Percentiles rank a stretch among this genome's conserved stretches.
phyloP scores from a whole-genome alignment of 2,113 vertebrate species.

The Tragelaphus strepsiceros region DNA sequence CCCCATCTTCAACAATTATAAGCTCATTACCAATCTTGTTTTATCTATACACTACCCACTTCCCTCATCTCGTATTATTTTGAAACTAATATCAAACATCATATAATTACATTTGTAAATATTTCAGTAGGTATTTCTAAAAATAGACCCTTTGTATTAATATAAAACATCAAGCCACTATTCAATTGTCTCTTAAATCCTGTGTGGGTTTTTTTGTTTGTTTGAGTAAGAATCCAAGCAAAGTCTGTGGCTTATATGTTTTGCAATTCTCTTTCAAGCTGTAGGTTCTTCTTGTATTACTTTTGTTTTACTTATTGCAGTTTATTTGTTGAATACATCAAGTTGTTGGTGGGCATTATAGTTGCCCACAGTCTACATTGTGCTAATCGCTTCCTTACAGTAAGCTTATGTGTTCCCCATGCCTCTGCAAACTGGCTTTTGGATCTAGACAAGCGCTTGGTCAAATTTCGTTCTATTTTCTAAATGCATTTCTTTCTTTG shows the following conservation, averaged over 20 bases:
- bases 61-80: background rate
- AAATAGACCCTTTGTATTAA: background rate
- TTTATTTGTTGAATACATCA: background rate
- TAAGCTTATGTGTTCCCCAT: background rate
- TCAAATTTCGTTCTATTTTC: background rate
- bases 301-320: background rate
- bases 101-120: background rate
- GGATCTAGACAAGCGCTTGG: background rate
- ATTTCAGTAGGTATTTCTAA: background rate
- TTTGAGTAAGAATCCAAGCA: background rate
- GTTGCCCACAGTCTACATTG: background rate
- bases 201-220: background rate
- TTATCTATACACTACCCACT: background rate
- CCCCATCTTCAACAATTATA: background rate
- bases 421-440: background rate
- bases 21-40: background rate
- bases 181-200: background rate
- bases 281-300: background rate
- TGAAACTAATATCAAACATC: background rate
- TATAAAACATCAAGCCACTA: background rate
- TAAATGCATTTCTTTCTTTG: background rate
- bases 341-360: background rate
- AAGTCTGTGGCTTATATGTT: background rate
- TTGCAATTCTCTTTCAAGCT: background rate
- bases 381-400: background rate